A percentile compares a stretch with the other conserved stretches of the same genome.
Conservation (phyloP, 2,113 vertebrate genomes). For the Aphyosemion australe region DNA sequence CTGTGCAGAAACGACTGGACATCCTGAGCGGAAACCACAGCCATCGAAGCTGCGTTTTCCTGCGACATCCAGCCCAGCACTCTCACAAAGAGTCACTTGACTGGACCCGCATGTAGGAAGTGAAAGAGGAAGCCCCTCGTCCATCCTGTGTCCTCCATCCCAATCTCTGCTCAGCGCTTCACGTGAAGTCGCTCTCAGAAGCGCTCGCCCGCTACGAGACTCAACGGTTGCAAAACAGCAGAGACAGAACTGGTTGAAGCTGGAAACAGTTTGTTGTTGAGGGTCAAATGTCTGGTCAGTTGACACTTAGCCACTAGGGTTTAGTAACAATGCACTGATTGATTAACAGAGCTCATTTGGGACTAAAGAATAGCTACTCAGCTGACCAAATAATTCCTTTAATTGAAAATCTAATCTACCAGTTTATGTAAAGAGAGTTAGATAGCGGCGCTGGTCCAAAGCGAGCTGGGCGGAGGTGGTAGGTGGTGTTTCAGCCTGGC, state of each 20-base stretch:
- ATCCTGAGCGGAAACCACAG: conserved; percentile 81
- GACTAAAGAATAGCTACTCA: conserved; percentile 33
- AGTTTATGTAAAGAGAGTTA: conserved; percentile 9
- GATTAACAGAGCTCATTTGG: conserved; percentile 10
- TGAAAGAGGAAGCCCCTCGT: conserved; percentile 81
- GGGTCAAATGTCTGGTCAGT: conserved; percentile 61
- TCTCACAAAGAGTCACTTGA: conserved; percentile 81
- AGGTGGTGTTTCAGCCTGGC: conserved; percentile 35
- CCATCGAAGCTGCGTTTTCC: conserved; percentile 69
- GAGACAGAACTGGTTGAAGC: conserved; percentile 62
- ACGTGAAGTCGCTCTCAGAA: conserved; percentile 62
- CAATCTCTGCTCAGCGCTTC: conserved; percentile 64
- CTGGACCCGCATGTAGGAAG: conserved; percentile 79
- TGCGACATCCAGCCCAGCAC: conserved; percentile 67
- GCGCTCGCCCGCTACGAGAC: conserved; percentile 38
- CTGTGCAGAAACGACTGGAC: conserved; percentile 74
- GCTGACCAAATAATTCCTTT: conserved; percentile 18
- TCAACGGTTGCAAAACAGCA: conserved; percentile 65
- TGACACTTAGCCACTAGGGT: conserved; percentile 45
- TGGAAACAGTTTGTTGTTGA: conserved; percentile 46
- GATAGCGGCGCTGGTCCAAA: conserved; percentile 22
- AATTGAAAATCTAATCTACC: conserved; percentile 43
- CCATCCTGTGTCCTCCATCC: conserved; percentile 73
- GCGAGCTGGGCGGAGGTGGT: conserved; percentile 32
- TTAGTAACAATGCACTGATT: conserved; percentile 29